phyloP scores from a whole-genome alignment of 2,797 vertebrate species.

The Acanthornis magna region DNA sequence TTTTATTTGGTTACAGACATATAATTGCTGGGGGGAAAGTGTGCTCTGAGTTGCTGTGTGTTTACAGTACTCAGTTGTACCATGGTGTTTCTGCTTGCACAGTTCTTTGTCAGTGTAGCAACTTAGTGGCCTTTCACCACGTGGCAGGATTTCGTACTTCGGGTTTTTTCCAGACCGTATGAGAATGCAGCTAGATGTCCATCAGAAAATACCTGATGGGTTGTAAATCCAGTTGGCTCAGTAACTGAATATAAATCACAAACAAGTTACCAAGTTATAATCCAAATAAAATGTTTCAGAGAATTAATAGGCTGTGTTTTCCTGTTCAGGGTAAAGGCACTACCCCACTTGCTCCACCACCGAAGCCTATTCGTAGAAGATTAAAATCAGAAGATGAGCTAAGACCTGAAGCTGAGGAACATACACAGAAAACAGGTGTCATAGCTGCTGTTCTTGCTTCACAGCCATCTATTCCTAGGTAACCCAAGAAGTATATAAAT shows the following conservation, averaged over 20 bases:
- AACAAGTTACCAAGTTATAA: not conserved
- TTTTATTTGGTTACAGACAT: not conserved
- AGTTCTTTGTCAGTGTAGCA: not conserved
- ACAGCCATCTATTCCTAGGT: slow-evolving; percentile 97
- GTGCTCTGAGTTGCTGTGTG: not conserved
- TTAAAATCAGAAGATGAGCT: slow-evolving; percentile 98
- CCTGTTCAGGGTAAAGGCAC: slow-evolving; percentile 84
- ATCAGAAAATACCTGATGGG: not conserved
- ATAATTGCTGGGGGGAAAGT: not conserved
- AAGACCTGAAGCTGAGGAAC: slow-evolving; percentile 91
- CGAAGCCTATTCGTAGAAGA: slow-evolving; percentile 93
- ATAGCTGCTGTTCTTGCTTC: slow-evolving; percentile 88
- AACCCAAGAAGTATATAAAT: slow-evolving; percentile 57
- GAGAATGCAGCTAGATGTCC: not conserved
- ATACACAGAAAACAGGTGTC: slow-evolving; percentile 87
- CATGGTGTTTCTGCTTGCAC: not conserved
- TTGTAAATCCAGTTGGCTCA: not conserved
- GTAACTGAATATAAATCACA: not conserved
- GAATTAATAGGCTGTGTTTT: not conserved
- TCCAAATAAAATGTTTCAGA: not conserved
- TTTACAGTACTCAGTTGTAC: not conserved
- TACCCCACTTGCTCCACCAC: slow-evolving; percentile 92
- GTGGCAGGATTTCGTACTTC: not conserved
- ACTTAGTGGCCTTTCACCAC: not conserved
- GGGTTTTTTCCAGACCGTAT: not conserved